These are phyloP conservation scores for Ypsolopha scabrella DNA, from an alignment of 2,888 invertebrate species.

Conservation along the genomic window DNA sequence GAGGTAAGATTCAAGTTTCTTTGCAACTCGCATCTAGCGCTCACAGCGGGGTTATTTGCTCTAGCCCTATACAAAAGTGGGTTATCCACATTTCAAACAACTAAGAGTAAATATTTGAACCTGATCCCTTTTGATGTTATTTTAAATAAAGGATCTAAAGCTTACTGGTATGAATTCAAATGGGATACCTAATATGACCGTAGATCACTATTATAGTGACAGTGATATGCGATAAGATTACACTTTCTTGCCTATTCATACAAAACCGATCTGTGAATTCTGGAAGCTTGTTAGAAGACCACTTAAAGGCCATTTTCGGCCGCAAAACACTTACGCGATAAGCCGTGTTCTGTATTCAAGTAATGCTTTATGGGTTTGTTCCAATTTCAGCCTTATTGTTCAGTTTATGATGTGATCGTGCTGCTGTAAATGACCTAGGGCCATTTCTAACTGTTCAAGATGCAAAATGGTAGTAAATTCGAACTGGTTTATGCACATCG, in stretches of 20 bases:
- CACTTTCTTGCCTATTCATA: no score
- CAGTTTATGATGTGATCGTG: background rate
- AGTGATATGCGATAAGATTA: no score
- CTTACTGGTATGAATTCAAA: no score
- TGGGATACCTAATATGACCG: no score
- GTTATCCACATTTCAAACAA: no score
- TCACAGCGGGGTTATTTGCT: no score
- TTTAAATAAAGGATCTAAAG: no score
- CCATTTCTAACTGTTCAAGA: background rate
- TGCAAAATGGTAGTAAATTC: background rate
- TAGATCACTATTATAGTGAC: no score
- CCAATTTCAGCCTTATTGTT: constrained; percentile 25
- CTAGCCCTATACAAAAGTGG: no score
- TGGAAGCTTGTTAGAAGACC: background rate
- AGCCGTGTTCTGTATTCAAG: constrained; percentile 53
- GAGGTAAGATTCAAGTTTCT: constrained; percentile 69
- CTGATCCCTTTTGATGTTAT: no score
- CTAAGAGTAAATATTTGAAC: no score
- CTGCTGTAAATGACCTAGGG: background rate
- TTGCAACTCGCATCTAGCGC: no score
- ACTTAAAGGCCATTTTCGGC: constrained; percentile 16
- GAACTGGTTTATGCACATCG: background rate
- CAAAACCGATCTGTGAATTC: background rate
- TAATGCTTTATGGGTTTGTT: constrained; percentile 52
- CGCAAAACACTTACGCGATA: constrained; percentile 29